Conservation (phyloP, 2,797 vertebrate species). For the Macroramphosus scolopax region DNA sequence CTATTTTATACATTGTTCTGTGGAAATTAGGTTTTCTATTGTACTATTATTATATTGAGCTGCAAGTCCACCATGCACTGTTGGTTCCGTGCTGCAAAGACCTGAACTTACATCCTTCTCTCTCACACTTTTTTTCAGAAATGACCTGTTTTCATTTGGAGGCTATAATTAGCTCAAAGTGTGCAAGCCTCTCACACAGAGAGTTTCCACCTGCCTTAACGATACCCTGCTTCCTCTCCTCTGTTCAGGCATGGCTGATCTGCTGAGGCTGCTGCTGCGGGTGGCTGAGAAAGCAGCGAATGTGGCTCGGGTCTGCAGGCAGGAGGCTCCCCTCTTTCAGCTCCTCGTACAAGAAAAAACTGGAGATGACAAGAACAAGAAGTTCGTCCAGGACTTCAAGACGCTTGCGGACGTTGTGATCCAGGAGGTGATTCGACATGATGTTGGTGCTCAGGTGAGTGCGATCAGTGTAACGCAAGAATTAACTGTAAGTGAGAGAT, state of each 20-base stretch:
- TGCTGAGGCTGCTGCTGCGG: constrained; percentile 75
- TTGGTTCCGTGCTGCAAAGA: constrained; percentile 14
- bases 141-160: constrained; percentile 66
- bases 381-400: constrained; percentile 84
- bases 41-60: too few species aligned
- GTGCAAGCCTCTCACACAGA: not conserved
- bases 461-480: rapidly evolving
- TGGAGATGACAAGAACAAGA: constrained; percentile 83
- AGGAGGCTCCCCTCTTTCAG: constrained; percentile 80
- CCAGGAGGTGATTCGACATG: constrained; percentile 84
- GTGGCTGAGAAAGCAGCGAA: constrained; percentile 83
- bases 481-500: not conserved
- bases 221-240: not conserved
- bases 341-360: constrained; percentile 83
- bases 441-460: constrained; percentile 75
- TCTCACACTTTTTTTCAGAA: constrained; percentile 26
- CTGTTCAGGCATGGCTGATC: constrained; percentile 73
- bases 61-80: not conserved
- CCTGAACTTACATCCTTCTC: constrained; percentile 34
- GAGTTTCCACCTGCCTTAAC: constrained; percentile 24
- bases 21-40: too few species aligned
- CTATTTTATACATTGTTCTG: too few species aligned
- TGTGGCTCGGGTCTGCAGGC: constrained; percentile 81
- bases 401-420: constrained; percentile 84
- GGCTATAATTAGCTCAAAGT: constrained; percentile 61